Evolutionary conservation across 2,888 invertebrate species (phyloP), one percentile per base, ranked within the genome.

Genomic region (Acleris emargana): DNA sequence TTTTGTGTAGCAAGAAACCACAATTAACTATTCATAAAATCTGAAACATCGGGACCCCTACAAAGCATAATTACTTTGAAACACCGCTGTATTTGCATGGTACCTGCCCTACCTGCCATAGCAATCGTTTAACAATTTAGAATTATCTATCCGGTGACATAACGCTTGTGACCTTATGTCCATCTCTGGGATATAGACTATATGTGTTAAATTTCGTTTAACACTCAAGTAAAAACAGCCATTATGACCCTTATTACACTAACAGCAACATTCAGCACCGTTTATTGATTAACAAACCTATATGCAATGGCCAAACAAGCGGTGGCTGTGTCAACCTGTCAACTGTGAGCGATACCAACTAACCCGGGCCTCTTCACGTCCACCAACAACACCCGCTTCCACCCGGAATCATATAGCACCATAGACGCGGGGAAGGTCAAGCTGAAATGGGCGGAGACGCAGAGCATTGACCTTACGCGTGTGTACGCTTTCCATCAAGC

Each of bases 211-310:
- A 28, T 28, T 28, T 28, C 32, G 32, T 32, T 9, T 2, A 7
- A n/a, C n/a, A n/a, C n/a, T n/a, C n/a, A n/a, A n/a, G n/a, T n/a
- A 2, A 45, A n/a, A 45, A 13, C 1, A 7, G n/a, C 49, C 11
- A 11, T 49, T 49, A 20, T 17, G 3, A 11, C 17, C 20, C 49
- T 5, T 17, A 28, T 52, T 38, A 42, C 54, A 11, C 16, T n/a
- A 55, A 42, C 18, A 38, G 18, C 54, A 59, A 54, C 52, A 58
- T 58, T 58, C 62, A 54, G 52, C 59, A 22, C 42, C 57, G 55
- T 43, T 60, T 64, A 64, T 64, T 60, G 64, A 64, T 64, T 64
- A 64, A 64, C 64, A 54, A 64, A 64, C 64, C 50, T 64, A 59
- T 58, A 59, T 64, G 64, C 59, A 64, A 47, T 58, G 63, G 59